Evolutionary conservation across 2,113 vertebrate species (phyloP).

Genomic region (Platichthys flesus): DNA sequence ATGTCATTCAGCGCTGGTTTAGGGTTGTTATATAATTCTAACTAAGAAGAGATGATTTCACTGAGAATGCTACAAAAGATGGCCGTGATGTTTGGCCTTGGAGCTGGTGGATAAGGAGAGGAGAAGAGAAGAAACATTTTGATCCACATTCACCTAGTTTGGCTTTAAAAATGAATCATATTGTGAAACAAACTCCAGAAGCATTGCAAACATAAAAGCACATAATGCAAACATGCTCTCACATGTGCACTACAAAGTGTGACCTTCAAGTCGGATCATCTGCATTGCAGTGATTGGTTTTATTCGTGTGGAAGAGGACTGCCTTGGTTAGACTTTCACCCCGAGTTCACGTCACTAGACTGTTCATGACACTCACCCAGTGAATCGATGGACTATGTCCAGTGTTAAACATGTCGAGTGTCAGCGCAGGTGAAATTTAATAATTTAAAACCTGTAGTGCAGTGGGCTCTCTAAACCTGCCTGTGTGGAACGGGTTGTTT

Average conservation of each 20-base stretch:
- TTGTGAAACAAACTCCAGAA: slow-evolving; percentile 1
- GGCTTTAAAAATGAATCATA: slow-evolving; percentile 12
- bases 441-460: no score
- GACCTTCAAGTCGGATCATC: slow-evolving; percentile 76
- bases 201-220: neutral
- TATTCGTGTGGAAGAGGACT: slow-evolving; percentile 53
- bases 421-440: neutral
- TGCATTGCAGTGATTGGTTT: slow-evolving; percentile 77
- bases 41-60: slow-evolving; percentile 15
- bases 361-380: neutral
- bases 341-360: slow-evolving; percentile 2
- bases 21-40: slow-evolving; percentile 10
- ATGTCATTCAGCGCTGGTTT: neutral
- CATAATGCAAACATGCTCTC: slow-evolving; percentile 1
- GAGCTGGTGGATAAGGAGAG: slow-evolving; percentile 28
- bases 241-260: slow-evolving; percentile 29
- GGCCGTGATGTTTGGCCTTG: slow-evolving; percentile 57
- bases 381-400: neutral
- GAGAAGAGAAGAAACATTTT: neutral
- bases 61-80: slow-evolving; percentile 49
- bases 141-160: slow-evolving; percentile 17
- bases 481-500: no score
- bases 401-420: neutral
- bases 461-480: no score
- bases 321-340: slow-evolving; percentile 25